Evolutionary conservation across 1,140 invertebrate species (phyloP).

Genomic region (Brachionus paranguensis): DNA sequence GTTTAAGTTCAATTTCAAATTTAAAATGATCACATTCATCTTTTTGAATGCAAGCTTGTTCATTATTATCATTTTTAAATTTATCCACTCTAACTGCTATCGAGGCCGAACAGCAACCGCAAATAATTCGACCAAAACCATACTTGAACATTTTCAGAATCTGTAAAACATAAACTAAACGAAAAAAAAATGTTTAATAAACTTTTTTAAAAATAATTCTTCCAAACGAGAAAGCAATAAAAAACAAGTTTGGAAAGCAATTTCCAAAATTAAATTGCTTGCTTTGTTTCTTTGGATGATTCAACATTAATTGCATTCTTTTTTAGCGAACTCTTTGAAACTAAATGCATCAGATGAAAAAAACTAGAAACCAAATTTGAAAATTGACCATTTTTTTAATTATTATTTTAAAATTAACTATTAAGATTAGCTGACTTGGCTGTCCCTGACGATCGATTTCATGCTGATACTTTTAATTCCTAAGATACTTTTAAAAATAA

Average conservation of each 20-base stretch:
- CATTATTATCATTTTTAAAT: not conserved
- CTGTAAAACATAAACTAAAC: not conserved
- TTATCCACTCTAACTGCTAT: not conserved
- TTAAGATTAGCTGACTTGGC: not conserved
- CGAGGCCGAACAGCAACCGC: not conserved
- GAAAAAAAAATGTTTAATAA: not conserved
- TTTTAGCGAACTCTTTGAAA: not conserved
- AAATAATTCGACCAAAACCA: conserved; percentile 14
- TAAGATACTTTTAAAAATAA: not conserved
- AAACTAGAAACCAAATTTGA: not conserved
- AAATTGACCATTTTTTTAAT: not conserved
- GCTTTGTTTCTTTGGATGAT: not conserved
- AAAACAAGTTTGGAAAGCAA: not conserved
- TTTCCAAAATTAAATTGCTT: not conserved
- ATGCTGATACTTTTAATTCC: not conserved
- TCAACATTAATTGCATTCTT: not conserved
- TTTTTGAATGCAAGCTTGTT: not conserved
- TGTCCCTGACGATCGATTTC: not conserved
- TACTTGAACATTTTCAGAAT: not conserved
- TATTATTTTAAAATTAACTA: not conserved
- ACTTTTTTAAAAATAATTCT: not conserved
- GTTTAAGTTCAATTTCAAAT: not conserved
- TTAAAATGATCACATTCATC: conserved; percentile 30
- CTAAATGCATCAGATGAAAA: not conserved
- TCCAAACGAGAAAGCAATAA: not conserved